Evolutionary conservation across 1,140 invertebrate species (phyloP), one percentile per base, ranked within the genome.

Genomic region (Drosophila pachea): DNA sequence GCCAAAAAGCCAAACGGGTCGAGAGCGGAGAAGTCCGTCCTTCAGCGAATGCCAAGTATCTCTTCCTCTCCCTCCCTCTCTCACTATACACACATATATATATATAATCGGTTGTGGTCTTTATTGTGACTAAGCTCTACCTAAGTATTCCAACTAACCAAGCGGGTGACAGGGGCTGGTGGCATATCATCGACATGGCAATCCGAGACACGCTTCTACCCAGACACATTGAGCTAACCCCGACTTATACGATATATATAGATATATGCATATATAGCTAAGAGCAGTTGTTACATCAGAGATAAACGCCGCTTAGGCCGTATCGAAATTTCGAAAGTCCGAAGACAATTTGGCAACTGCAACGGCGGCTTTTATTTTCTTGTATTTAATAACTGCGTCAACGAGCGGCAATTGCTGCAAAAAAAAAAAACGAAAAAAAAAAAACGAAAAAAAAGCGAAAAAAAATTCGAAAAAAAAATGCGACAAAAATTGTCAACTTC

Each of bases 321-420:
- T 36, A 47, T 59, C 54, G 54, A 58, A 70, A 59, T 70, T 59
- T 73, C 69, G 58, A 78, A 67, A 71, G 75, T 73, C 52, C 74
- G 70, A 43, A n/a, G n/a, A 43, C 12, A 43, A 43, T 43, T 12
- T 22, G 22, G 73, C 59, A 60, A 79, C 68, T 72, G 53, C 77
- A 64, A 59, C 58, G 32, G 22, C 54, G 60, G 47, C 53, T 62
- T 76, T 65, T 56, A 66, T 66, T 74, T 83, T 74, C 9, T 68
- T 61, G 53, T 14, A 68, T 63, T 71, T 86, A 84, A 84, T 86
- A 84, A 84, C 81, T 81, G 81, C 69, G 59, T 64, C 77, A 58
- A 70, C 55, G 71, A 74, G 75, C 77, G 74, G 68, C 77, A 35
- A 22, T 22, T 22, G 22, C 22, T 22, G 22, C 22, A 22, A 1